Conservation (phyloP, 2,113 vertebrate species). For the Prionailurus viverrinus region DNA sequence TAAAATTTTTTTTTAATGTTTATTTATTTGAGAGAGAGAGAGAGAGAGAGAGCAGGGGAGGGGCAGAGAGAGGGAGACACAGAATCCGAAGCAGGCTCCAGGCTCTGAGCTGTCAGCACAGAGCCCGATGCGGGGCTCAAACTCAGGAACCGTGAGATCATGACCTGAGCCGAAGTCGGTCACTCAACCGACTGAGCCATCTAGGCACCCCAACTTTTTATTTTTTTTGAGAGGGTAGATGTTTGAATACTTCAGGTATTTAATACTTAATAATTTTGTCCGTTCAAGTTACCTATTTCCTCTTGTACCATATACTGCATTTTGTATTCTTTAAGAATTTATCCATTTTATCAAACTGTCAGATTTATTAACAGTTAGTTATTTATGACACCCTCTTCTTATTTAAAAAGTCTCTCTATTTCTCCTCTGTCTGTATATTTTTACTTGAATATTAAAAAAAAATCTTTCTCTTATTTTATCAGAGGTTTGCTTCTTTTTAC, state of each 20-base stretch:
- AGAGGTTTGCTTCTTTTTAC: background rate
- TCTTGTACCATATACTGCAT: background rate
- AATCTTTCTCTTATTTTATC: background rate
- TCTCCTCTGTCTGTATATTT: background rate
- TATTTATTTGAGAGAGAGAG: too few species aligned
- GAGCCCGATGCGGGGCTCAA: too few species aligned
- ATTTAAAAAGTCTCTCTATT: background rate
- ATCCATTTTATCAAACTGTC: background rate
- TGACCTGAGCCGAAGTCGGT: too few species aligned
- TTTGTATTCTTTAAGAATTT: background rate
- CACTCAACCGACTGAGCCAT: too few species aligned
- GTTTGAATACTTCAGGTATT: background rate
- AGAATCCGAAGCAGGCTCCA: too few species aligned
- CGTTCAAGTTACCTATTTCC: background rate
- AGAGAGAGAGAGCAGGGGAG: too few species aligned
- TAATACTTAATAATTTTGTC: background rate
- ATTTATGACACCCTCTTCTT: background rate
- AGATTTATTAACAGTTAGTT: background rate
- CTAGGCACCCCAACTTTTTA: background rate
- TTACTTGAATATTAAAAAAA: background rate
- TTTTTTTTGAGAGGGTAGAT: background rate
- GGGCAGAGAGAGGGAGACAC: too few species aligned
- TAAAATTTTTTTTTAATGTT: too few species aligned
- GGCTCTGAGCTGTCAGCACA: too few species aligned
- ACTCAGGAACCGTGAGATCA: too few species aligned